Conservation (phyloP, 2,888 invertebrate genomes). For the Camponotus fellah region DNA sequence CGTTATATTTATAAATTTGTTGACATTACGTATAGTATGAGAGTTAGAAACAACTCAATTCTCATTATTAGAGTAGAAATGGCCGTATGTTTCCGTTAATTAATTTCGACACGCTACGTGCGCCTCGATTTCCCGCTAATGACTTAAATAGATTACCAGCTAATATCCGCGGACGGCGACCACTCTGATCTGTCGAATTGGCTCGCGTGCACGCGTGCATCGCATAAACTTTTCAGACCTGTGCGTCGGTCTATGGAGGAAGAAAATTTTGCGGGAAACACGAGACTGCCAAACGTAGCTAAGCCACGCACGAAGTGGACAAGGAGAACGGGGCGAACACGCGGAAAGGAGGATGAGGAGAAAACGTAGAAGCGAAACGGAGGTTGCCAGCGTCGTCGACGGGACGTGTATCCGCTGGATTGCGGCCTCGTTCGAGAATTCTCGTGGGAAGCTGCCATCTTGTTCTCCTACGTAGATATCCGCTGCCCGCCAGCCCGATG, state of each 20-base stretch:
- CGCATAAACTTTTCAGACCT: constrained; percentile 63
- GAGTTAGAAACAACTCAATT: constrained; percentile 30
- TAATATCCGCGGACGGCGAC: constrained; percentile 78
- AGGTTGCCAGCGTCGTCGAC: constrained; percentile 79
- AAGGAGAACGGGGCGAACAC: constrained; percentile 43
- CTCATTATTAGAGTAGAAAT: constrained; percentile 58
- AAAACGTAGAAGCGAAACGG: constrained; percentile 60
- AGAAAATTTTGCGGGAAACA: constrained; percentile 66
- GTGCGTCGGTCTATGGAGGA: constrained; percentile 56
- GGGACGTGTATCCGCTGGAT: constrained; percentile 83
- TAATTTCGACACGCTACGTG: constrained; percentile 70
- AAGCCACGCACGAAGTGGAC: constrained; percentile 71
- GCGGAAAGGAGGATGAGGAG: constrained; percentile 32
- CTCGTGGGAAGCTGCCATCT: constrained; percentile 83
- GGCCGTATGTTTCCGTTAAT: constrained; percentile 75
- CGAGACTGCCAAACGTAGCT: constrained; percentile 72
- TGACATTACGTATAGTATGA: constrained; percentile 3
- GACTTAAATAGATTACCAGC: constrained; percentile 79
- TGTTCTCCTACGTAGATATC: constrained; percentile 77
- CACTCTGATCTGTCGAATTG: constrained; percentile 63
- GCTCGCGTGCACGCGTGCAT: constrained; percentile 68
- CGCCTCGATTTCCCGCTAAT: constrained; percentile 72
- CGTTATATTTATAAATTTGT: constrained; percentile 26
- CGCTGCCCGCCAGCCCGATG: constrained; percentile 73
- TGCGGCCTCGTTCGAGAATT: constrained; percentile 83